phyloP scores from a whole-genome alignment of 2,797 vertebrate species.

The Acipenser ruthenus region DNA sequence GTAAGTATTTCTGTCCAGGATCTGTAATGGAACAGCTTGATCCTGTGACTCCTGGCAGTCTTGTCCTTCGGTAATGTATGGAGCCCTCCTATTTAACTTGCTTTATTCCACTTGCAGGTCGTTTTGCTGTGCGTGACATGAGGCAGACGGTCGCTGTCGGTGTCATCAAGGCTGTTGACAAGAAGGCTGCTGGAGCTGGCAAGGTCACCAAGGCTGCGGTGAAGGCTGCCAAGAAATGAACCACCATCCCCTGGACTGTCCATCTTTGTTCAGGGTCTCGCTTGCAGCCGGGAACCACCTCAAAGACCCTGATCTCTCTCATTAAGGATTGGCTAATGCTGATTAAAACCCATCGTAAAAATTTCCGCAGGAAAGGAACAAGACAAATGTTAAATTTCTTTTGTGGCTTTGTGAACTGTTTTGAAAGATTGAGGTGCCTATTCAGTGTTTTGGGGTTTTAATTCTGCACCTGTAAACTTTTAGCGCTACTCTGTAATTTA shows the following conservation, averaged over 20 bases:
- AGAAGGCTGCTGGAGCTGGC: constrained; percentile 16
- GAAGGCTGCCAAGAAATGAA: constrained; percentile 17
- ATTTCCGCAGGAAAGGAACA: constrained; percentile 65
- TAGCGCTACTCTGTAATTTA: neutral
- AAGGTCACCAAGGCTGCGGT: constrained; percentile 20
- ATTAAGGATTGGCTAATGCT: constrained; percentile 70
- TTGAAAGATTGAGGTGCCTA: too few relatives aligned
- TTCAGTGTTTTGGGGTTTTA: too few relatives aligned
- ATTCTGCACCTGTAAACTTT: neutral
- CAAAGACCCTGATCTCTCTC: constrained; percentile 47
- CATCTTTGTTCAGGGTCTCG: neutral
- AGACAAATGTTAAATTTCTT: too few relatives aligned
- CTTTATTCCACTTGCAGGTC: neutral
- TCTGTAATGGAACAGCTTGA: neutral
- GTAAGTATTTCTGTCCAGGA: neutral
- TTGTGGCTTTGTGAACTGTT: too few relatives aligned
- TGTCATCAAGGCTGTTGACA: constrained; percentile 13
- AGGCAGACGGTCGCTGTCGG: too few relatives aligned
- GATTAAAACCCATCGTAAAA: constrained; percentile 68
- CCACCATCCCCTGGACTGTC: neutral
- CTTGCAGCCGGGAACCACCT: neutral
- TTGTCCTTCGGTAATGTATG: too few relatives aligned
- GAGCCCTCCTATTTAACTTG: too few relatives aligned
- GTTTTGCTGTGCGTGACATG: too few relatives aligned
- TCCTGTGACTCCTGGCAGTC: too few relatives aligned